These are phyloP conservation scores for Idaea straminata DNA, from an alignment of 2,888 invertebrate genomes.

Conservation along the genomic window DNA sequence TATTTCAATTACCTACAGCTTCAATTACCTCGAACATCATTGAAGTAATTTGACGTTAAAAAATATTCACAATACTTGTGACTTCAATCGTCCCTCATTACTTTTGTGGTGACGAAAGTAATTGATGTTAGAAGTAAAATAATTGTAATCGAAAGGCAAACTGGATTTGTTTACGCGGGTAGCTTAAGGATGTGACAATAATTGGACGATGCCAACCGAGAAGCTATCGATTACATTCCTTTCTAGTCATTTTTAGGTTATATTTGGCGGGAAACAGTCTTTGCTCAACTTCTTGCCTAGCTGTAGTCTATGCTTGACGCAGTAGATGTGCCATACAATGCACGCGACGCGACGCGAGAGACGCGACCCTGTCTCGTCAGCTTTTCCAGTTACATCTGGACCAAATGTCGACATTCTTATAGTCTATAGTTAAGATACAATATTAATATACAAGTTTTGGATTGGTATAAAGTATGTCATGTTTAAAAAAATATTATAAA, in stretches of 20 bases:
- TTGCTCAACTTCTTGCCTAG: conserved; percentile 76
- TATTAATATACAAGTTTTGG: conserved; percentile 73
- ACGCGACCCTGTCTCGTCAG: conserved; percentile 44
- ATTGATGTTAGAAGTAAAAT: not conserved
- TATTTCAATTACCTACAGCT: not conserved
- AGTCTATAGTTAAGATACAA: conserved; percentile 50
- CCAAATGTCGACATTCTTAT: conserved; percentile 64
- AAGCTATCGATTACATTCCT: conserved; percentile 70
- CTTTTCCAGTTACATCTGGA: conserved; percentile 67
- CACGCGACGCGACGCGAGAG: conserved; percentile 43
- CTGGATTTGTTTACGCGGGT: conserved; percentile 39
- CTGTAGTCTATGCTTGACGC: conserved; percentile 62
- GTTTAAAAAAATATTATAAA: conserved; percentile 58
- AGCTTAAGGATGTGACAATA: conserved; percentile 75
- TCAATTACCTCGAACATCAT: not conserved
- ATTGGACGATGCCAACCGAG: conserved; percentile 66
- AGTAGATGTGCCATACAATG: conserved; percentile 72
- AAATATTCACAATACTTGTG: too few relatives aligned
- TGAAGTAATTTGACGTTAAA: not conserved
- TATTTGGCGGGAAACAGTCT: conserved; percentile 57
- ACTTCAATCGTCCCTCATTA: not conserved
- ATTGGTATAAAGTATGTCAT: conserved; percentile 65
- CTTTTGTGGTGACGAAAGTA: not conserved
- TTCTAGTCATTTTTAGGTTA: conserved; percentile 66
- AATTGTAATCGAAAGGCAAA: not conserved